A percentile compares a stretch with the other conserved stretches of the same genome.
Conservation (phyloP, 2,797 vertebrate species). For the Manis javanica region DNA sequence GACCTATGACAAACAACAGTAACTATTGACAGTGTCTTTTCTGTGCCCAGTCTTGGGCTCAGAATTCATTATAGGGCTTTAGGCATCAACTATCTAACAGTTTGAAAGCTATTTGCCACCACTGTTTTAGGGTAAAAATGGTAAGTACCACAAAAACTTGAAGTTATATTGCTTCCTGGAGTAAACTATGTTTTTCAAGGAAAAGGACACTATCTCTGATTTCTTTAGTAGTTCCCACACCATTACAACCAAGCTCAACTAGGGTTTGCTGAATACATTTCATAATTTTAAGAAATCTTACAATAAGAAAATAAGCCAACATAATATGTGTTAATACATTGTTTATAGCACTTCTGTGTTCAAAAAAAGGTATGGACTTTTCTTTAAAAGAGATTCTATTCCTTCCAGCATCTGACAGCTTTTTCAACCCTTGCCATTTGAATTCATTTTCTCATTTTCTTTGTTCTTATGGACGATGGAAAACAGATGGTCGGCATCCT, state of each 20-base stretch:
- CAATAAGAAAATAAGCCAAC: background rate
- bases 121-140: constrained; percentile 24
- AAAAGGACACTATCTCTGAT: background rate
- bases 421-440: constrained; percentile 53
- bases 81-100: background rate
- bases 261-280: background rate
- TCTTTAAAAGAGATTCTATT: constrained; percentile 10
- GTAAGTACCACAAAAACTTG: constrained; percentile 14
- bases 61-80: background rate
- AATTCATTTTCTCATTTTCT: constrained; percentile 61
- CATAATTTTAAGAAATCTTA: constrained; percentile 21
- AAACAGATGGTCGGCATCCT: constrained; percentile 62
- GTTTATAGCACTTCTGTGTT: background rate
- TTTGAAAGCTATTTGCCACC: constrained; percentile 15
- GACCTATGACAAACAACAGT: background rate
- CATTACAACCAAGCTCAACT: background rate
- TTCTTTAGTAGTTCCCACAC: background rate
- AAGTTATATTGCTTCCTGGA: background rate
- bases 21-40: background rate
- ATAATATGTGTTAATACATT: background rate
- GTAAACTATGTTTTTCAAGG: background rate
- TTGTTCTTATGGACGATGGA: constrained; percentile 66
- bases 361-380: background rate
- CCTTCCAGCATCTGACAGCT: background rate
- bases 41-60: background rate